These are phyloP conservation scores for Siniperca chuatsi DNA, from an alignment of 2,113 vertebrate genomes.

Conservation along the genomic window DNA sequence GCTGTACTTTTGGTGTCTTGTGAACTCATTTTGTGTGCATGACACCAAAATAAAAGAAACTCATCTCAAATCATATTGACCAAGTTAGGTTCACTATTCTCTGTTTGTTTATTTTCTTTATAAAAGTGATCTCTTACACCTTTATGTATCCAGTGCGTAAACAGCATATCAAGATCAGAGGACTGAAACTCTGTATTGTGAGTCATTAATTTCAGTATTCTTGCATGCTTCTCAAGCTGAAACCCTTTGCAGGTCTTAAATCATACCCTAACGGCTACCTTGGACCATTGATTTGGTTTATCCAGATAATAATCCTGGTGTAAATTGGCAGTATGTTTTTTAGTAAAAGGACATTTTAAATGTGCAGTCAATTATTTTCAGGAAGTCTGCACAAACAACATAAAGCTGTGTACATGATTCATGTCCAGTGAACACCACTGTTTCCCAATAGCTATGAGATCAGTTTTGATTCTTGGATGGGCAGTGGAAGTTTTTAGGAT, in stretches of 20 bases:
- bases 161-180: background rate
- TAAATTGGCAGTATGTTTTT: background rate
- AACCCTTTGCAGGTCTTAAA: background rate
- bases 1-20: background rate
- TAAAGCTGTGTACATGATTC: background rate
- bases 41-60: background rate
- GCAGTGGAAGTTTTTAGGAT: constrained; percentile 11
- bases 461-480: background rate
- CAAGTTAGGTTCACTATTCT: no score
- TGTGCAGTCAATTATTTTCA: no score
- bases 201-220: background rate
- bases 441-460: constrained; percentile 16
- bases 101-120: no score
- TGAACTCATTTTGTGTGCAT: background rate
- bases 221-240: background rate
- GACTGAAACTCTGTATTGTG: background rate
- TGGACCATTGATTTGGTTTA: background rate
- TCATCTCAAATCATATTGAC: background rate
- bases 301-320: background rate
- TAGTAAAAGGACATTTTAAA: no score
- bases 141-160: background rate
- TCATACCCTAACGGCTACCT: background rate
- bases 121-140: background rate
- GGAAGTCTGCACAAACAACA: background rate
- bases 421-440: background rate